These are phyloP conservation scores for Psammodynastes pulverulentus DNA, from an alignment of 2,113 vertebrate species.

Conservation along the genomic window DNA sequence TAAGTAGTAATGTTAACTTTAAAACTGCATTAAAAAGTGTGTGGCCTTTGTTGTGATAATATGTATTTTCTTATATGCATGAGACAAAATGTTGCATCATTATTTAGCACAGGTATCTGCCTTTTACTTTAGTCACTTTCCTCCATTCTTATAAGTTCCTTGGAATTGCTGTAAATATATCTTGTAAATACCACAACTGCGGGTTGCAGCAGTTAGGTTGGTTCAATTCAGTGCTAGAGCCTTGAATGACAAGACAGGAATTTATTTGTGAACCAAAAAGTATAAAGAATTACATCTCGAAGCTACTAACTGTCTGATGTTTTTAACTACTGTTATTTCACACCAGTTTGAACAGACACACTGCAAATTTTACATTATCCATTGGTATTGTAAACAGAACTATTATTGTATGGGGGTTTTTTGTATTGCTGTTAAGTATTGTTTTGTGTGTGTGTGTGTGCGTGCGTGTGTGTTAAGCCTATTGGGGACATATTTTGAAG, in stretches of 20 bases:
- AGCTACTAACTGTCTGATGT: slow-evolving; percentile 69
- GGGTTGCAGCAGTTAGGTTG: slow-evolving; percentile 67
- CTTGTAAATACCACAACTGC: slow-evolving; percentile 74
- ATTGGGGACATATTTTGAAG: slow-evolving; percentile 87
- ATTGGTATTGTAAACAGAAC: slow-evolving; percentile 82
- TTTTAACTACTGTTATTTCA: slow-evolving; percentile 79
- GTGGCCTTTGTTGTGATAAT: slow-evolving; percentile 83
- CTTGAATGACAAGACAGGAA: slow-evolving; percentile 67
- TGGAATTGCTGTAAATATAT: slow-evolving; percentile 77
- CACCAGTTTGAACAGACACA: slow-evolving; percentile 74
- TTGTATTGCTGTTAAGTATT: slow-evolving; percentile 87
- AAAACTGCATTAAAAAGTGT: slow-evolving; percentile 76
- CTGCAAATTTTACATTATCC: slow-evolving; percentile 76
- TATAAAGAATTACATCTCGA: slow-evolving; percentile 69
- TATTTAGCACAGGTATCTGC: slow-evolving; percentile 72
- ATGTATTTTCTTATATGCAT: slow-evolving; percentile 83
- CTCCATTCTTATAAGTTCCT: slow-evolving; percentile 70
- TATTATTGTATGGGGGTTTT: slow-evolving; percentile 77
- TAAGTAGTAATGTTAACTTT: slow-evolving; percentile 78
- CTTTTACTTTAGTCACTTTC: slow-evolving; percentile 73
- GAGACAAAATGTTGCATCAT: slow-evolving; percentile 77
- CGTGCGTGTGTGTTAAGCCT: slow-evolving; percentile 63
- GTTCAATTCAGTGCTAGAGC: slow-evolving; percentile 67
- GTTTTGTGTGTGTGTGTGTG: slow-evolving; percentile 59
- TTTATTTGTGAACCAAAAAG: slow-evolving; percentile 79